Evolutionary conservation across 2,113 vertebrate genomes (phyloP), one percentile per base, ranked within the genome.

Genomic region (Salvelinus alpinus): DNA sequence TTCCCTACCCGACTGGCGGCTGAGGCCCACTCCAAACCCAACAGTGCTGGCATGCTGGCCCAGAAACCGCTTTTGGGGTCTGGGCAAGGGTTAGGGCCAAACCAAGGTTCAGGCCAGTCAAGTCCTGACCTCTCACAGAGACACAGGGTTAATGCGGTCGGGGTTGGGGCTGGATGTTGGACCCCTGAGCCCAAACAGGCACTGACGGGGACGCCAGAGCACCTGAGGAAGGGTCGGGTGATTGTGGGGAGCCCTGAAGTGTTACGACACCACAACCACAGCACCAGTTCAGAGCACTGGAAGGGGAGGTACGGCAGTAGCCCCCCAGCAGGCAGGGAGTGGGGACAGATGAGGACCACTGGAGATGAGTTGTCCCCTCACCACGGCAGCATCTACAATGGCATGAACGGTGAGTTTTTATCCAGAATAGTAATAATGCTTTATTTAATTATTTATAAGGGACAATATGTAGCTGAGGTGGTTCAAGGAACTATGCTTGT

Each of bases 351-450:
- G 84, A 94, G 95, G 90, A 89, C 92, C 78, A 89, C 88, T 2
- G 94, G 92, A 20, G 96, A 97, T 18, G 95, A 96, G 29, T 57
- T 86, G 66, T 86, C 92, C 34, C 90, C 94, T 60, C 95, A 95
- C 88, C 95, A 95, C 84, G 91, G 94, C 79, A 94, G 89, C 83
- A 91, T 96, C 87, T 96, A 96, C 94, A 95, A 94, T 85, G 95
- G 96, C 93, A 96, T 95, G 95, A 93, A 94, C 74, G 93, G 93
- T 95, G 91, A 18, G 92, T 92, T 93, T 64, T 64, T 24, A 64
- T 64, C 8, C n/a, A 22, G 20, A 64, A 54, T 54, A 18, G 16
- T 54, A 54, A 18, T 18, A 54, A 54, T 54, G 51, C 51, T 18
- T 16, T 18, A 18, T 5, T 44, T 44, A 34, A 34, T 54, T 54